A percentile compares a stretch with the other conserved stretches of the same genome.
Evolutionary conservation across 2,113 vertebrate species (phyloP).

Genomic region (Plecotus auritus): DNA sequence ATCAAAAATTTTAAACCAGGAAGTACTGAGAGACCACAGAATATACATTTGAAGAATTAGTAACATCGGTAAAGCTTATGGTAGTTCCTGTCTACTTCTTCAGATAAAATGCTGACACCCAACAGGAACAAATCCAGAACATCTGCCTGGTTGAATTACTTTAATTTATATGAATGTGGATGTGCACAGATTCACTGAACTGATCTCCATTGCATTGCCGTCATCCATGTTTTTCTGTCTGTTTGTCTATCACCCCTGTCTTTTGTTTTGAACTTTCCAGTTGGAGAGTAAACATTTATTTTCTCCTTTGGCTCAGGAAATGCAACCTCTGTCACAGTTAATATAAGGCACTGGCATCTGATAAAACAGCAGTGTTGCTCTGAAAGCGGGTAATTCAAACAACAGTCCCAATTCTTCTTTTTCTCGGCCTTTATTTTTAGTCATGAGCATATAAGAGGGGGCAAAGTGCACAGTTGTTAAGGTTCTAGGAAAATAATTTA

Average conservation of each 20-base stretch:
- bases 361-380: not conserved
- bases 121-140: slow-evolving; percentile 43
- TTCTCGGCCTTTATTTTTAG: slow-evolving; percentile 15
- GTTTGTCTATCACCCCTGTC: not conserved
- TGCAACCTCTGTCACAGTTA: slow-evolving; percentile 33
- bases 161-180: slow-evolving; percentile 24
- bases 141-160: slow-evolving; percentile 21
- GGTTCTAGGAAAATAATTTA: not conserved
- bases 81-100: not conserved
- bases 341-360: not conserved
- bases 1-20: not conserved
- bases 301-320: slow-evolving; percentile 31
- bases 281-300: slow-evolving; percentile 39
- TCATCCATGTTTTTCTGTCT: slow-evolving; percentile 8
- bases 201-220: slow-evolving; percentile 6
- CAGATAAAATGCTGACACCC: not conserved
- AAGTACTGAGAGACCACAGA: not conserved
- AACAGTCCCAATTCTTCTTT: not conserved
- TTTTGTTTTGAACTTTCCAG: slow-evolving; percentile 4
- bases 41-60: not conserved
- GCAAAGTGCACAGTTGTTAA: not conserved
- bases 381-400: not conserved
- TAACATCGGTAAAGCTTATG: not conserved
- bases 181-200: not conserved
- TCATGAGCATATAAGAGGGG: not conserved